Conservation (phyloP, 2,888 invertebrate genomes). For the Dugesia japonica region DNA sequence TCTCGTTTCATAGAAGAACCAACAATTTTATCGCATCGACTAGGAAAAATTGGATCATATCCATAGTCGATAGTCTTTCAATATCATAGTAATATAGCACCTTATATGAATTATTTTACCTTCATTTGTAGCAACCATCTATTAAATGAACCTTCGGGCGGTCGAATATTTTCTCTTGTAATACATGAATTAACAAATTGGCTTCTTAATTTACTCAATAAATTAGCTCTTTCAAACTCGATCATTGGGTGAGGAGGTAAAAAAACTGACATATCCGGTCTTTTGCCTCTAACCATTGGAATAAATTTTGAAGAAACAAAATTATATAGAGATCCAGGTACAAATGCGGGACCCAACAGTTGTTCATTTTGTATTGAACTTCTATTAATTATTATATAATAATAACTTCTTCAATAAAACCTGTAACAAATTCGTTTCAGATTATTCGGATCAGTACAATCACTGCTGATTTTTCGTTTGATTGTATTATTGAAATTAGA, state of each 20-base stretch:
- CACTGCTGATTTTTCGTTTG: background rate
- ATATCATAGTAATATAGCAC: too few relatives aligned
- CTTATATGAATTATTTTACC: constrained; percentile 50
- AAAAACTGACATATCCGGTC: constrained; percentile 40
- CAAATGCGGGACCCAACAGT: background rate
- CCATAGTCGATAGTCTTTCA: constrained; percentile 58
- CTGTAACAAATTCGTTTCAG: background rate
- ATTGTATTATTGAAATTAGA: background rate
- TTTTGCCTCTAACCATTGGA: background rate
- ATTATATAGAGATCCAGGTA: constrained; percentile 11
- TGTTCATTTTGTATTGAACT: background rate
- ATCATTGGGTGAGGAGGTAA: constrained; percentile 85
- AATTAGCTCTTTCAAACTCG: constrained; percentile 67
- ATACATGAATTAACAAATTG: constrained; percentile 84
- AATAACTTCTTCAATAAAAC: background rate
- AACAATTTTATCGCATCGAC: constrained; percentile 75
- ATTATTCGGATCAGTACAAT: background rate
- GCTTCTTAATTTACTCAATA: constrained; percentile 67
- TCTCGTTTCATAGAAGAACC: constrained; percentile 86
- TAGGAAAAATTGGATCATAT: constrained; percentile 73
- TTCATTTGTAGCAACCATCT: constrained; percentile 85
- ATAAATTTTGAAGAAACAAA: background rate
- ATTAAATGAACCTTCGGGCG: constrained; percentile 85
- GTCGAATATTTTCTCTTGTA: constrained; percentile 76
- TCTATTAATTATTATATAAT: background rate